phyloP scores from a whole-genome alignment of 2,797 vertebrate species.

The Gambusia yucatana region DNA sequence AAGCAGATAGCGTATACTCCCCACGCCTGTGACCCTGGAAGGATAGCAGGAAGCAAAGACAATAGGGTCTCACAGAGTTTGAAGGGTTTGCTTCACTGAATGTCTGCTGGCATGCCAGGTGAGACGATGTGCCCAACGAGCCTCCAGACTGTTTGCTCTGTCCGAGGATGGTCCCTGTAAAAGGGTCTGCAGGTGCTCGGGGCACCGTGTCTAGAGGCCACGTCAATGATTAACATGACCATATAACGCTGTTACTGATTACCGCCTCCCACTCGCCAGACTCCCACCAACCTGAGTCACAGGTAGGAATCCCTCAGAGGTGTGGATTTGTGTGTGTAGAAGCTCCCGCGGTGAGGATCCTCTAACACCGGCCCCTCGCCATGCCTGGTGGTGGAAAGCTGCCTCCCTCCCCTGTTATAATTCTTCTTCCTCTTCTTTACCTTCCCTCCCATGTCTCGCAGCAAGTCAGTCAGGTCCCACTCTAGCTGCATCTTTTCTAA shows the following conservation, averaged over 20 bases:
- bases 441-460: constrained; percentile 45
- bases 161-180: constrained; percentile 71
- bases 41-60: constrained; percentile 15
- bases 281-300: constrained; percentile 73
- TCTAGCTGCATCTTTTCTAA: constrained; percentile 25
- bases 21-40: constrained; percentile 39
- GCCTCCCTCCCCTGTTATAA: constrained; percentile 46
- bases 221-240: constrained; percentile 82
- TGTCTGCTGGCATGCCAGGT: constrained; percentile 56
- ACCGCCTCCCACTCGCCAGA: constrained; percentile 71
- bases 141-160: constrained; percentile 73
- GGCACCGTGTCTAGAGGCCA: constrained; percentile 68
- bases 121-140: constrained; percentile 61
- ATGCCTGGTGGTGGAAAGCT: constrained; percentile 26
- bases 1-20: constrained; percentile 28
- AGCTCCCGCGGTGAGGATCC: constrained; percentile 24
- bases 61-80: constrained; percentile 18
- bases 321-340: constrained; percentile 56
- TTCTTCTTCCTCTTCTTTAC: constrained; percentile 49
- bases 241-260: constrained; percentile 86
- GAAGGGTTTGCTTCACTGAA: constrained; percentile 18
- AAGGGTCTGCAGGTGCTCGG: constrained; percentile 75
- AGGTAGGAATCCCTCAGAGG: constrained; percentile 71
- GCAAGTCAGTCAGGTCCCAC: constrained; percentile 15
- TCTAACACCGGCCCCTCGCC: constrained; percentile 35